Evolutionary conservation across 2,888 invertebrate species (phyloP).

Genomic region (Dynastes tityus): DNA sequence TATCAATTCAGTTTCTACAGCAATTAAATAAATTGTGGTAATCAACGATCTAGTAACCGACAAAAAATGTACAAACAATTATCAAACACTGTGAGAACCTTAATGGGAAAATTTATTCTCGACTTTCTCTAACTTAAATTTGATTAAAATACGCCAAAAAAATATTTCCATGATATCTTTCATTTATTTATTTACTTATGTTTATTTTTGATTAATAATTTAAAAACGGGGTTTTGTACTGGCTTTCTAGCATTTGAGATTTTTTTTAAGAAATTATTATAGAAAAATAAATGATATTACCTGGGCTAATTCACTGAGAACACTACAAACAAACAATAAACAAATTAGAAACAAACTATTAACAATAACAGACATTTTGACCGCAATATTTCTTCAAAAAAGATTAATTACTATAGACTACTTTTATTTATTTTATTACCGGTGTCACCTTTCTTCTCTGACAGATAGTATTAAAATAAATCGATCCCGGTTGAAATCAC

Average conservation of each 20-base stretch:
- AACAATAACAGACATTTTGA: background rate
- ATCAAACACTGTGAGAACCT: background rate
- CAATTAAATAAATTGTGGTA: background rate
- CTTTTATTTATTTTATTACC: background rate
- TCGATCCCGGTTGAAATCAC: background rate
- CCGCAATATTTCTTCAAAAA: background rate
- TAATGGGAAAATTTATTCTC: background rate
- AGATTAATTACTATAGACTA: background rate
- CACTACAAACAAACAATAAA: slow-evolving; percentile 16
- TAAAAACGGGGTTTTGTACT: too few species aligned
- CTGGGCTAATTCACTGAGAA: background rate
- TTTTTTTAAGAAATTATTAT: too few species aligned
- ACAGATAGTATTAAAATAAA: slow-evolving; percentile 17
- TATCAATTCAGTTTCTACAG: background rate
- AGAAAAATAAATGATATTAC: background rate
- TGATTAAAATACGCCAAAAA: background rate
- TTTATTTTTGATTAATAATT: background rate
- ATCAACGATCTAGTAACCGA: background rate
- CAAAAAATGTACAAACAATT: background rate
- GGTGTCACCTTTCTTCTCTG: background rate
- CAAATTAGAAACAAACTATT: slow-evolving; percentile 12
- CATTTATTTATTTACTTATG: background rate
- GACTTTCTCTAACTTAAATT: background rate
- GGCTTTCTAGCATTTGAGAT: too few species aligned
- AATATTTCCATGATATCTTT: background rate